phyloP scores from a whole-genome alignment of 1,140 invertebrate species.

The Proctacanthus coquilletti region DNA sequence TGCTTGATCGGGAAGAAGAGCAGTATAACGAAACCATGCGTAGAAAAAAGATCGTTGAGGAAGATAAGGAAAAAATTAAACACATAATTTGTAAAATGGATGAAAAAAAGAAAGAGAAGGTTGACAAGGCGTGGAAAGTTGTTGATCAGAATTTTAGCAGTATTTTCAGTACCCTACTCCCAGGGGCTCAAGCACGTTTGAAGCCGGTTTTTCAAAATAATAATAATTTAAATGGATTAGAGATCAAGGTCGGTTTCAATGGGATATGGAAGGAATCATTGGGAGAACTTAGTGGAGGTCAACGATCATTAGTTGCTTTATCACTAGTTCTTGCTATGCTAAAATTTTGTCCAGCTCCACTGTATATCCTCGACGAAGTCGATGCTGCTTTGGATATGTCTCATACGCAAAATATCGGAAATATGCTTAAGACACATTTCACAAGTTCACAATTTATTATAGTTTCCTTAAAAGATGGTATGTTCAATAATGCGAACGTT shows the following conservation, averaged over 20 bases:
- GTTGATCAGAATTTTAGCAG: conserved; percentile 89
- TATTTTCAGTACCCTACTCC: conserved; percentile 84
- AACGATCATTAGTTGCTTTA: conserved; percentile 89
- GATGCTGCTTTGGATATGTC: conserved; percentile 96
- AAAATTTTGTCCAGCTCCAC: conserved; percentile 91
- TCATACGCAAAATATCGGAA: conserved; percentile 97
- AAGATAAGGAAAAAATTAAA: conserved; percentile 69
- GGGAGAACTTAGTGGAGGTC: conserved; percentile 89
- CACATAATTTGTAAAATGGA: conserved; percentile 77
- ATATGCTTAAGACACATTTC: conserved; percentile 90
- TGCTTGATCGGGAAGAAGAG: conserved; percentile 75
- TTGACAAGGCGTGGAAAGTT: conserved; percentile 67
- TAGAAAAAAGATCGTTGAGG: conserved; percentile 71
- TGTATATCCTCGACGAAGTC: conserved; percentile 98
- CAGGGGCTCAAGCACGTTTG: conserved; percentile 76
- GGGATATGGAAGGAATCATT: conserved; percentile 93
- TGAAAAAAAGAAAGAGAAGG: conserved; percentile 69
- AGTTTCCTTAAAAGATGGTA: conserved; percentile 97
- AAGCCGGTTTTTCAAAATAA: conserved; percentile 55
- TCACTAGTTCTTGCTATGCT: conserved; percentile 94
- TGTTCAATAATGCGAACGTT: conserved; percentile 99
- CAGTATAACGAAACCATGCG: conserved; percentile 65
- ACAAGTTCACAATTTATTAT: conserved; percentile 94
- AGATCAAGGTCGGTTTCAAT: conserved; percentile 88
- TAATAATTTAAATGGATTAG: conserved; percentile 70